Evolutionary conservation across 2,888 invertebrate species (phyloP).

Genomic region (Nomada flava): DNA sequence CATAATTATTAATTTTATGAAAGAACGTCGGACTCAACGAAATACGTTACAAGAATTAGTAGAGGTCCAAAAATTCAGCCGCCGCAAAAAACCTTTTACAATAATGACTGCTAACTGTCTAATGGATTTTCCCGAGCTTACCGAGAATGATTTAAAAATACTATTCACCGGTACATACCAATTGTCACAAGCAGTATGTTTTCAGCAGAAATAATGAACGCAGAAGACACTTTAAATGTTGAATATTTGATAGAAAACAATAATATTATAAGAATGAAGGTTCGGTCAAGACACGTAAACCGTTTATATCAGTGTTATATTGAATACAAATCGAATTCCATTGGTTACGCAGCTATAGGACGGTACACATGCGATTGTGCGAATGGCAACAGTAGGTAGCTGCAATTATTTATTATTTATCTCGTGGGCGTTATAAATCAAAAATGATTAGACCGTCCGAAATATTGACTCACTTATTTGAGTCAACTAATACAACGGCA

Average conservation of each 20-base stretch:
- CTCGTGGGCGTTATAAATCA: neutral
- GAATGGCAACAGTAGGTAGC: constrained; percentile 1
- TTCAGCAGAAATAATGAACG: neutral
- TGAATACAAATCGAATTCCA: neutral
- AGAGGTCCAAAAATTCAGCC: neutral
- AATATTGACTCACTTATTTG: too few relatives aligned
- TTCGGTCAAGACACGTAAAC: neutral
- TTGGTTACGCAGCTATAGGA: neutral
- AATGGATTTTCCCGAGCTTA: neutral
- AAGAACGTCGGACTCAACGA: neutral
- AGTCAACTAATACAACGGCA: too few relatives aligned
- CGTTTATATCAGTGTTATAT: neutral
- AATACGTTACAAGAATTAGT: neutral
- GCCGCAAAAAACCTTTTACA: neutral
- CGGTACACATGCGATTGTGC: constrained; percentile 8
- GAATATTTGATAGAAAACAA: neutral
- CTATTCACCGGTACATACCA: neutral
- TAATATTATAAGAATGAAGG: neutral
- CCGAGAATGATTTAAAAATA: too few relatives aligned
- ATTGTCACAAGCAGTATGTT: neutral
- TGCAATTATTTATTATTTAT: constrained; percentile 19
- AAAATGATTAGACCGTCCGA: too few relatives aligned
- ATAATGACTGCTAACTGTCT: neutral
- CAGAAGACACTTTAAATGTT: neutral
- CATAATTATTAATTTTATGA: constrained; percentile 2